Evolutionary conservation across 2,888 invertebrate species (phyloP).

Genomic region (Prenolepis imparis): DNA sequence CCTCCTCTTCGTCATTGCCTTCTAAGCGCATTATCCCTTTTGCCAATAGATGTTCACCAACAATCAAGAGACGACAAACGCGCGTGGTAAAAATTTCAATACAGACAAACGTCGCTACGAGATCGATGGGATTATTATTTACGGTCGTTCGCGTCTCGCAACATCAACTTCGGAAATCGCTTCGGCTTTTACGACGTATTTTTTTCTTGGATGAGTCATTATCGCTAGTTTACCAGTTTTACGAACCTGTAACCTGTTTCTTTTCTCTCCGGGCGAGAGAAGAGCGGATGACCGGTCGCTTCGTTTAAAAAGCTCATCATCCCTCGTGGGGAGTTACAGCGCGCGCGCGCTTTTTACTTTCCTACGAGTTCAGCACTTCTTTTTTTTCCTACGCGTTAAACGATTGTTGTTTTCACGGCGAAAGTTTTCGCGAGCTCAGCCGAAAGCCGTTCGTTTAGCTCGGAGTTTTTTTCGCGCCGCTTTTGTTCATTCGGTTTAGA

Average conservation of each 20-base stretch:
- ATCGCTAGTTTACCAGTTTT: conserved; percentile 20
- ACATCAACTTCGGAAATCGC: conserved; percentile 6
- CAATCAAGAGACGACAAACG: conserved; percentile 10
- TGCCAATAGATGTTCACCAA: not conserved
- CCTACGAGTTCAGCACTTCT: conserved; percentile 53
- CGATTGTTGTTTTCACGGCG: conserved; percentile 55
- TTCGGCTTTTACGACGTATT: conserved; percentile 16
- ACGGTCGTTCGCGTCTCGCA: not conserved
- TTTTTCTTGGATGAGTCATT: not conserved
- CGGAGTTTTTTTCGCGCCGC: conserved; percentile 41
- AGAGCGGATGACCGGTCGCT: conserved; percentile 8
- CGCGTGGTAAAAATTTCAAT: conserved; percentile 11
- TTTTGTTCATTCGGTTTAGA: conserved; percentile 50
- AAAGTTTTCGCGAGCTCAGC: conserved; percentile 57
- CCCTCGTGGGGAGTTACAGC: conserved; percentile 20
- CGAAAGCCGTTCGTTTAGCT: conserved; percentile 41
- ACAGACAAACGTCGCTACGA: not conserved
- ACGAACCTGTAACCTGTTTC: conserved; percentile 37
- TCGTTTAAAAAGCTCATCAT: conserved; percentile 56
- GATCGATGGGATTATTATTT: conserved; percentile 14
- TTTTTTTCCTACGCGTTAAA: conserved; percentile 57
- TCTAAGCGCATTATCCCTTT: conserved; percentile 19
- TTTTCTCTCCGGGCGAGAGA: conserved; percentile 9
- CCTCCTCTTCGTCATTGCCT: not conserved
- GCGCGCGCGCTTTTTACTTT: conserved; percentile 23